Conservation (phyloP, 1,140 invertebrate genomes). For the Ylistrum balloti region DNA sequence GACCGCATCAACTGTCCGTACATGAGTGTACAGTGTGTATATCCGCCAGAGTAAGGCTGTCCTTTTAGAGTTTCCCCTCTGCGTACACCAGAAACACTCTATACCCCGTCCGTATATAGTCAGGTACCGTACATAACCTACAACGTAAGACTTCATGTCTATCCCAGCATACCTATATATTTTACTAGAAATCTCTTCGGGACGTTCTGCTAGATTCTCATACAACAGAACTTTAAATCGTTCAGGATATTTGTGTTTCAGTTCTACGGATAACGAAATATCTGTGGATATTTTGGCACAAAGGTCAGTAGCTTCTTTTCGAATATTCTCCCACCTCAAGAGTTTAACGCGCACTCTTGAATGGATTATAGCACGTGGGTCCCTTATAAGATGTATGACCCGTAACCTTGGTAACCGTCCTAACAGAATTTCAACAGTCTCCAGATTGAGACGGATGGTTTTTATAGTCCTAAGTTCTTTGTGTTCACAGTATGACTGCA, state of each 20-base stretch:
- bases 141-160: not conserved
- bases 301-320: not conserved
- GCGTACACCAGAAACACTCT: not conserved
- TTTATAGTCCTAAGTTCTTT: conserved; percentile 48
- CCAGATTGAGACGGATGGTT: conserved; percentile 55
- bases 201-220: not conserved
- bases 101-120: not conserved
- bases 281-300: conserved; percentile 29
- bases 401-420: conserved; percentile 46
- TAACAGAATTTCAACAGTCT: not conserved
- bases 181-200: not conserved
- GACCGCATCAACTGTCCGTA: not conserved
- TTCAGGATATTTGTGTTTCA: not conserved
- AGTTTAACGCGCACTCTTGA: conserved; percentile 42
- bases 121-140: not conserved
- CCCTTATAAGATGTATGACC: conserved; percentile 54
- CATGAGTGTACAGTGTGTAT: not conserved
- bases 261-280: not conserved
- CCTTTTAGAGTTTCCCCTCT: not conserved
- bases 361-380: conserved; percentile 49
- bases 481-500: not conserved
- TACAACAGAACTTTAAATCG: not conserved
- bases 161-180: not conserved
- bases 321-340: not conserved
- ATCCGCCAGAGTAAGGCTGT: not conserved